phyloP scores from a whole-genome alignment of 1,140 invertebrate species.

The Drosophila athabasca region DNA sequence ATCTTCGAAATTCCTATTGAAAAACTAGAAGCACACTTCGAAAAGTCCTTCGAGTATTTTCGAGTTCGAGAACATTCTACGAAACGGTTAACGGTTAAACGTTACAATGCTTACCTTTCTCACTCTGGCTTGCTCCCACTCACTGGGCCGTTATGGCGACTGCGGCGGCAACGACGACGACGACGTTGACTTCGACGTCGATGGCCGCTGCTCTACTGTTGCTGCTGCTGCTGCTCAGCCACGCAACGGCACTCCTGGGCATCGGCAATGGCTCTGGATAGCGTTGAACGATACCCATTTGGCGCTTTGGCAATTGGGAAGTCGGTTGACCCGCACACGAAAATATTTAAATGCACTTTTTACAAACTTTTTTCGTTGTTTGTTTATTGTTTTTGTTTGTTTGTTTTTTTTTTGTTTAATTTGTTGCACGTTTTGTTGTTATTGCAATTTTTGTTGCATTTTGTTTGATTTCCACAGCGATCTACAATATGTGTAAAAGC shows the following conservation, averaged over 20 bases:
- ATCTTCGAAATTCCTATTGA: too few species aligned
- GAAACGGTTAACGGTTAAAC: too few species aligned
- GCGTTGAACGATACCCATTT: too few species aligned
- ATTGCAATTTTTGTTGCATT: slow-evolving; percentile 28
- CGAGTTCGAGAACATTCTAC: too few species aligned
- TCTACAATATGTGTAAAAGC: not conserved
- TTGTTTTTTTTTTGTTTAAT: slow-evolving; percentile 25
- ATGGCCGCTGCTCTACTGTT: slow-evolving; percentile 14
- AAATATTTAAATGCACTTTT: slow-evolving; percentile 6
- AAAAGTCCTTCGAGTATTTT: too few species aligned
- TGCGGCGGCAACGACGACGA: too few species aligned
- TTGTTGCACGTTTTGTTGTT: slow-evolving; percentile 24
- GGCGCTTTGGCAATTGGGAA: too few species aligned
- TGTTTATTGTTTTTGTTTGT: slow-evolving; percentile 9
- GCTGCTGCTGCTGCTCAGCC: slow-evolving; percentile 13
- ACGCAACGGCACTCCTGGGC: slow-evolving; percentile 13
- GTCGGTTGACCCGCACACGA: too few species aligned
- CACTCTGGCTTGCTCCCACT: slow-evolving; percentile 29
- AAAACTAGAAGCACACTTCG: too few species aligned
- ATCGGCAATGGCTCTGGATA: too few species aligned
- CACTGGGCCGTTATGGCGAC: slow-evolving; percentile 11
- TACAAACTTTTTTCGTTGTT: slow-evolving; percentile 4
- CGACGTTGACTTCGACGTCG: too few species aligned
- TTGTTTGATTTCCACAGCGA: slow-evolving; percentile 22
- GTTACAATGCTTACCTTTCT: slow-evolving; percentile 7